Evolutionary conservation across 2,113 vertebrate species (phyloP), one percentile per base, ranked within the genome.

Genomic region (Datnioides undecimradiatus): DNA sequence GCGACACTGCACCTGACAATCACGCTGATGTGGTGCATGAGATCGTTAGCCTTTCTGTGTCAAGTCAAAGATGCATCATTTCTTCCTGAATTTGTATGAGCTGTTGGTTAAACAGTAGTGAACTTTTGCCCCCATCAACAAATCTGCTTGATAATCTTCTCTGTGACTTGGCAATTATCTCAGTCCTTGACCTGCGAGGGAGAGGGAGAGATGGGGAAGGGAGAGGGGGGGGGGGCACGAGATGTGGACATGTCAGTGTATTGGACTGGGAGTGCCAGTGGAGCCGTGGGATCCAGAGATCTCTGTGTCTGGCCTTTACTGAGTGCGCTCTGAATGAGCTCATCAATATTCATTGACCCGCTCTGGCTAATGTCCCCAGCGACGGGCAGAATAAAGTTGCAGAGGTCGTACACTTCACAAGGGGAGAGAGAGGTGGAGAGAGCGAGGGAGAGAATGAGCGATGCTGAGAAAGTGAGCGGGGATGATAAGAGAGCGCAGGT

Each of bases 311-410:
- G 88, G 90, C 90, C 89, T 92, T 92, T 91, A 92, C 89, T 27
- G 73, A 90, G 80, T 67, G 79, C 9, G 55, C 76, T 85, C 65
- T 13, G 84, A 93, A 90, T 62, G 73, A 90, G 82, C 88, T 90
- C 90, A 93, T 94, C 90, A 92, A 93, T 92, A 94, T 93, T 92
- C 91, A 94, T 91, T 83, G 75, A 92, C 84, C 87, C 36, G 81
- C 88, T 80, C 81, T 2, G 64, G 86, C 88, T 92, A 83, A 85
- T 78, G 89, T 93, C 93, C 87, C 91, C 29, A 31, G 90, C 33
- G 90, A 89, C 58, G 45, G 79, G 71, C 68, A 67, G 85, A 87
- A 93, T 92, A 87, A 90, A 93, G 91, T 90, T 90, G 81, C 91
- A 91, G 91, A 93, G 90, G 93, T 92, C 90, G 66, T 76, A 82